Conservation (phyloP, 2,113 vertebrate genomes). For the Cricetomys ansorgei region DNA sequence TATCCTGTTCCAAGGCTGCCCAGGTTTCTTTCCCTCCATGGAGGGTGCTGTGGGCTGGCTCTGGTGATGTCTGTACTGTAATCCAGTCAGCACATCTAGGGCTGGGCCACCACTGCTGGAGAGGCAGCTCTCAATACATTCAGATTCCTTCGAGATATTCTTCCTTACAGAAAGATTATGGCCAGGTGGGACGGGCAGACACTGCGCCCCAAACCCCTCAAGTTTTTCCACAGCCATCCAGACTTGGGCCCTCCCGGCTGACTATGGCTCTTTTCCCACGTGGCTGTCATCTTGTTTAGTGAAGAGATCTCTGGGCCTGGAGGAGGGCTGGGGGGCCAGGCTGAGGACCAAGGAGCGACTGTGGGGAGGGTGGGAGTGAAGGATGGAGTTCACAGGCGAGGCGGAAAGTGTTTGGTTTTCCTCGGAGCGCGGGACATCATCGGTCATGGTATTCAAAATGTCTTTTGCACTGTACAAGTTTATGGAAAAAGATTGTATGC, state of each 20-base stretch:
- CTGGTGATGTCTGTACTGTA: slow-evolving; percentile 72
- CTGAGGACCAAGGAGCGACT: slow-evolving; percentile 45
- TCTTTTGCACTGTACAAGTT: slow-evolving; percentile 89
- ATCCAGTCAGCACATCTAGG: slow-evolving; percentile 70
- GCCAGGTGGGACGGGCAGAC: slow-evolving; percentile 76
- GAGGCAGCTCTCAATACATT: slow-evolving; percentile 73
- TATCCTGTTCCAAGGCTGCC: slow-evolving; percentile 83
- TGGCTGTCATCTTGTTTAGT: slow-evolving; percentile 81
- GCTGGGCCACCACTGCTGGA: slow-evolving; percentile 50
- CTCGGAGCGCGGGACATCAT: slow-evolving; percentile 79
- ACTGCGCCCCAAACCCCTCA: slow-evolving; percentile 60
- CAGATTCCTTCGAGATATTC: slow-evolving; percentile 70
- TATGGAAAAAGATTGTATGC: slow-evolving; percentile 90
- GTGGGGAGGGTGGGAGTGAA: slow-evolving; percentile 69
- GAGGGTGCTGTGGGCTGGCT: slow-evolving; percentile 82
- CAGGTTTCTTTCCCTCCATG: slow-evolving; percentile 87
- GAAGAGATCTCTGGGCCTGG: slow-evolving; percentile 83
- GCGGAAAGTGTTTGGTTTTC: slow-evolving; percentile 78
- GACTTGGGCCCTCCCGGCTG: slow-evolving; percentile 80
- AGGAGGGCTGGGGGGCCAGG: slow-evolving; percentile 57
- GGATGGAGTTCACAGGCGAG: slow-evolving; percentile 69
- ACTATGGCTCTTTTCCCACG: slow-evolving; percentile 82
- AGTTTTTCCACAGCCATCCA: slow-evolving; percentile 73
- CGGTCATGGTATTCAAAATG: slow-evolving; percentile 85
- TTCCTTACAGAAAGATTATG: slow-evolving; percentile 59